Percentiles rank a stretch among this genome's conserved stretches.
These are phyloP conservation scores for Linepithema humile DNA, from an alignment of 1,140 invertebrate genomes.

Conservation along the genomic window DNA sequence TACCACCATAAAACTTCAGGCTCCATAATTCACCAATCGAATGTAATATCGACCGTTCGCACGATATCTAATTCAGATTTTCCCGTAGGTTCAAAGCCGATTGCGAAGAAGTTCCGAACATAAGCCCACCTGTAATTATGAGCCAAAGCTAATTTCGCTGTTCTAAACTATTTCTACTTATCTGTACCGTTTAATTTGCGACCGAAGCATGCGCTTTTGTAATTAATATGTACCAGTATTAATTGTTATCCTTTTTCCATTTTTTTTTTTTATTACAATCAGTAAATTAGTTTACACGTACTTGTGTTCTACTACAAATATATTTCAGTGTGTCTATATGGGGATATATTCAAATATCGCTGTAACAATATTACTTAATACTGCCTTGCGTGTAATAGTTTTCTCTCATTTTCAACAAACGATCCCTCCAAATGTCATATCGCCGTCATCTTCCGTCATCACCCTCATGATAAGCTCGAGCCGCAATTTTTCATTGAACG, in stretches of 20 bases:
- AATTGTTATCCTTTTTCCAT: background rate
- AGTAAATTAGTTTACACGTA: background rate
- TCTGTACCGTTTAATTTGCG: conserved; percentile 8
- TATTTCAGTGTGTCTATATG: conserved; percentile 23
- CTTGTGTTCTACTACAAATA: background rate
- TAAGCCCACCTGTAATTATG: conserved; percentile 52
- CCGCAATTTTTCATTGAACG: conserved; percentile 39
- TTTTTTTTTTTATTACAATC: conserved; percentile 17
- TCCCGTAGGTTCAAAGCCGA: conserved; percentile 49
- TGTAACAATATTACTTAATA: conserved; percentile 4
- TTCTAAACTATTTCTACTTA: background rate
- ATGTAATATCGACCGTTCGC: background rate
- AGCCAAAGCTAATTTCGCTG: conserved; percentile 19
- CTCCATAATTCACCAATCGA: background rate
- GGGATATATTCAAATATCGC: background rate
- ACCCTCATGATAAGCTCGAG: conserved; percentile 63
- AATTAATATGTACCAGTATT: conserved; percentile 31
- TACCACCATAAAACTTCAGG: background rate
- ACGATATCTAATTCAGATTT: conserved; percentile 50
- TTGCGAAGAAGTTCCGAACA: conserved; percentile 37
- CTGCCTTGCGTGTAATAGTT: conserved; percentile 43
- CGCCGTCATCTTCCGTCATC: background rate
- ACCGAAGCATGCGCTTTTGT: conserved; percentile 60
- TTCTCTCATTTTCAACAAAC: background rate
- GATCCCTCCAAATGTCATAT: background rate